Conservation (phyloP, 2,888 invertebrate species). For the Drosophila greeni region DNA sequence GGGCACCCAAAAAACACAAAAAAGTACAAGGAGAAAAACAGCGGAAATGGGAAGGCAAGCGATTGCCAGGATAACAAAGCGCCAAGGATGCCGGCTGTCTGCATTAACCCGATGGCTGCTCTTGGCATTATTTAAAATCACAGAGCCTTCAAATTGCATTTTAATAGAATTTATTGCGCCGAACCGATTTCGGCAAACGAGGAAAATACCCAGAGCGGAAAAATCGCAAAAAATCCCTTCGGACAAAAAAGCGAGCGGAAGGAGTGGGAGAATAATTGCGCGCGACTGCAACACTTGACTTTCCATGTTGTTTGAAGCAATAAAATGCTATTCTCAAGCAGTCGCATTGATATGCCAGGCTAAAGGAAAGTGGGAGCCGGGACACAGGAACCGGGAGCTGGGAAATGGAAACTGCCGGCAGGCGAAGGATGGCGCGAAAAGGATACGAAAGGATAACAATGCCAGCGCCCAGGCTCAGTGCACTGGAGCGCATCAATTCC, state of each 20-base stretch:
- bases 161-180: slow-evolving; percentile 73
- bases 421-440: slow-evolving; percentile 19
- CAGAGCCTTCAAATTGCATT: slow-evolving; percentile 72
- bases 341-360: slow-evolving; percentile 48
- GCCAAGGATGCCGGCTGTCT: slow-evolving; percentile 27
- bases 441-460: slow-evolving; percentile 61
- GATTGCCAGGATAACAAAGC: slow-evolving; percentile 27
- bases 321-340: slow-evolving; percentile 67
- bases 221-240: slow-evolving; percentile 21
- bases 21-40: neutral
- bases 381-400: slow-evolving; percentile 1
- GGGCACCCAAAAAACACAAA: neutral
- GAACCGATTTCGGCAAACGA: slow-evolving; percentile 50
- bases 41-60: slow-evolving; percentile 7
- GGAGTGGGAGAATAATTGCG: slow-evolving; percentile 32
- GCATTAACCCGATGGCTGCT: slow-evolving; percentile 40
- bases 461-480: slow-evolving; percentile 35
- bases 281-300: slow-evolving; percentile 73
- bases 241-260: neutral
- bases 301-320: slow-evolving; percentile 64
- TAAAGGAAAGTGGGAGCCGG: slow-evolving; percentile 17
- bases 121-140: slow-evolving; percentile 71
- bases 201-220: slow-evolving; percentile 41
- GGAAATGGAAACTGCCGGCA: slow-evolving; percentile 13
- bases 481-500: slow-evolving; percentile 69